Conservation (phyloP, 2,797 vertebrate genomes). For the Eulemur coronatus region DNA sequence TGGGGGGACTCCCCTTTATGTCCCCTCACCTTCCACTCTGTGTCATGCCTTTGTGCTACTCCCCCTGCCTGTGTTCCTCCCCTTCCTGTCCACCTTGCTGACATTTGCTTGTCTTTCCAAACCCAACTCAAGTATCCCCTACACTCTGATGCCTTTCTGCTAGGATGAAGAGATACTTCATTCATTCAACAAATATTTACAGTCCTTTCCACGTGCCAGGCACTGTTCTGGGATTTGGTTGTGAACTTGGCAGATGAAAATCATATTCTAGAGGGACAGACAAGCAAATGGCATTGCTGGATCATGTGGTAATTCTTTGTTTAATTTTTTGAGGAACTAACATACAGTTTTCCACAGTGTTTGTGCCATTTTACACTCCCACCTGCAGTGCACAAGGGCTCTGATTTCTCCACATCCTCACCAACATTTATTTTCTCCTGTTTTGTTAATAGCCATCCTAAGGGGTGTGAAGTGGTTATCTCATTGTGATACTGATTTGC, state of each 20-base stretch:
- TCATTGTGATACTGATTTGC: neutral
- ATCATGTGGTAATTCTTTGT: neutral
- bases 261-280: neutral
- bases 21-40: neutral
- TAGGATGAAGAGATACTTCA: neutral
- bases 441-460: neutral
- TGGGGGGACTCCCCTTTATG: neutral
- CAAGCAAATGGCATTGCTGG: neutral
- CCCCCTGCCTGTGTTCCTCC: neutral
- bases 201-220: neutral
- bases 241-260: neutral
- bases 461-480: neutral
- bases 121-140: neutral
- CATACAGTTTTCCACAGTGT: neutral
- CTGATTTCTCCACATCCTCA: neutral
- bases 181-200: neutral
- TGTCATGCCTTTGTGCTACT: neutral
- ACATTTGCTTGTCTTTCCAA: neutral
- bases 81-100: neutral
- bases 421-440: neutral
- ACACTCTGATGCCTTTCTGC: neutral
- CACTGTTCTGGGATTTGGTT: neutral
- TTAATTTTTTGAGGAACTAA: neutral
- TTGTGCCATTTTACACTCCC: neutral
- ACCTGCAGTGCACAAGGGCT: neutral